Base-by-base conservation (phyloP, 2,888 invertebrate species). In the Disparrhopalites patrizii region DNA sequence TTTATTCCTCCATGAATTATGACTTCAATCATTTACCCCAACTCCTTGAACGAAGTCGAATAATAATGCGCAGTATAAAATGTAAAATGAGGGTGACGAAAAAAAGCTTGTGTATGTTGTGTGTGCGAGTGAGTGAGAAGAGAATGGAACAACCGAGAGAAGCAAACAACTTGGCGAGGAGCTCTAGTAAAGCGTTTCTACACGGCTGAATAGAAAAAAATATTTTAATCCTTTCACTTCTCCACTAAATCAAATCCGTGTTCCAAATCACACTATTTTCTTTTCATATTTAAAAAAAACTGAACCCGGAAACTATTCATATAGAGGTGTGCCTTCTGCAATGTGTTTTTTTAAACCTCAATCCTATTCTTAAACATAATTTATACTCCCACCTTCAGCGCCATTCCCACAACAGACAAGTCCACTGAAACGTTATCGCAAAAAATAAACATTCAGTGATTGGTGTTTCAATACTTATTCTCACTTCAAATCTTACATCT, bases 11-110 rank as follows among this genome's bases (percentile, higher is more conserved):
- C 23, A 36, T 61, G 61, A 61, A 52, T 61, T 61, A 61, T 50
- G 61, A 61, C 61, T 51, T 52, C 18, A 61, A 61, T 51, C 61
- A 61, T 50, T 52, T 61, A 61, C 52, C 61, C 61, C n/a, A 60
- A n/a, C 15, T 23, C 31, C 50, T 47, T 47, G 25, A 23, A 47
- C 20, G 25, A 20, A 7, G 23, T 18, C 23, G 3, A 47, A 23
- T 7, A 15, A 20, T 23, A 47, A 47, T n/a, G n/a, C n/a, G n/a
- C n/a, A n/a, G n/a, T n/a, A n/a, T n/a, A n/a, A n/a, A n/a, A n/a
- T n/a, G n/a, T n/a, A n/a, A n/a, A n/a, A n/a, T n/a, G n/a, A n/a
- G n/a, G n/a, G n/a, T n/a, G n/a, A n/a, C n/a, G n/a, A n/a, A n/a
- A n/a, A n/a, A n/a, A n/a, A n/a, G n/a, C n/a, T n/a, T n/a, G n/a